Base-by-base conservation (phyloP, 2,113 vertebrate genomes). In the Protomyctophum bolini region DNA sequence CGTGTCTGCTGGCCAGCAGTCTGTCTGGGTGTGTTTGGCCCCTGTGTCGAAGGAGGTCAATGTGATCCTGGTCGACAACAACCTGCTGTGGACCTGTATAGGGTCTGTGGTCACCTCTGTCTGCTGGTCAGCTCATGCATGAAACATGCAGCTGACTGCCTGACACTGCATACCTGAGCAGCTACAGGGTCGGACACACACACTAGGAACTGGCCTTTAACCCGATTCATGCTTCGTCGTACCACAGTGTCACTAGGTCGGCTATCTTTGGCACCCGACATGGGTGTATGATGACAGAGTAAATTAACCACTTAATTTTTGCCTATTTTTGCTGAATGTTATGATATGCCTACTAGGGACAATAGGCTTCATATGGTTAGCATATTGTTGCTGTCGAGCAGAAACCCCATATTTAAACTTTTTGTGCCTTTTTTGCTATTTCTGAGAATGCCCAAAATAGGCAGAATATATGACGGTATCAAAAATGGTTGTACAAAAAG, bases 21-120 rank as follows among this genome's bases (percentile, higher is more conserved):
- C 73, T 63, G 59, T 77, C 73, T 63, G 71, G 11, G 12, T 21
- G 49, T 73, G 63, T 73, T 72, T 79, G 64, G 48, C 15, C 49
- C 10, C n/a, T 6, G 33, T 6, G 3, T 6, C 33, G 47, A 81
- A 82, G 60, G 78, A 78, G 85, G 82, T 89, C 86, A 82, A 41
- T 28, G 59, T n/a, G 66, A 85, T 85, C 65, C 33, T 76, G 79
- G 70, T 77, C 65, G 79, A 70, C 68, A 73, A 70, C 80, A 83
- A 41, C 63, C 52, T 73, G 48, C 52, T 73, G 48, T 77, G 66
- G 49, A 64, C 72, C 70, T 48, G 52, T 76, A 21, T 21, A 21
- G 21, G 21, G 21, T 2, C 21, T 21, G 1, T 64, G 29, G 70
- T 8, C 64, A 11, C 10, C 45, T 52, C 49, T 60, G 51, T 66